Base-by-base conservation (phyloP, 2,888 invertebrate species). In the Drosophila mulleri region DNA sequence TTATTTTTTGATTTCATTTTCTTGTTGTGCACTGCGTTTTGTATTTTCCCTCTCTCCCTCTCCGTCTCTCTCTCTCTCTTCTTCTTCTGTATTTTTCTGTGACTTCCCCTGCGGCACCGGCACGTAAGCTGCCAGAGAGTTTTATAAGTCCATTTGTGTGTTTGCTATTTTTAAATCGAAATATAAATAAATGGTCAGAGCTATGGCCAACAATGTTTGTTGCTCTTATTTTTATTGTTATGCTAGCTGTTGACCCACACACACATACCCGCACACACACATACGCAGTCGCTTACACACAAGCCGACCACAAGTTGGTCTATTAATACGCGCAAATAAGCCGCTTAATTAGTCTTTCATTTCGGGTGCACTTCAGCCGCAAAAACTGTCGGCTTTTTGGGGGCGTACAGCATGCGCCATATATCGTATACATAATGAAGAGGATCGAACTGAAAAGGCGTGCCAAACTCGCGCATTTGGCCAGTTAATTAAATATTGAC, bases 261-360 rank as follows among this genome's bases (percentile, higher is more conserved):
- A 57, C 68, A 53, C 58, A 20, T 53, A 50, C 53, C 53, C 56
- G 58, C 57, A 54, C 54, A 39, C 23, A 42, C 52, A 57, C n/a
- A 26, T 7, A 39, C 5, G 14, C 23, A 23, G 6, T 16, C 26
- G 41, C 26, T 14, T 35, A 48, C 58, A 65, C 72, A 56, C 52
- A 75, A 59, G 50, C 37, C 69, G 74, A 90, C 84, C 84, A 72
- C 84, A 83, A 85, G 82, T 81, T 67, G 84, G 84, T 90, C 84
- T 88, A 85, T 85, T 85, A 84, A 84, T 89, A 73, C 82, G 88
- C 88, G 85, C 82, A 89, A 84, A 84, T 84, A 85, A 85, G 84
- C 84, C 89, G 90, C 84, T 85, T 85, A 85, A 85, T 85, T 85
- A 85, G 90, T 89, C 84, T 89, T 90, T 71, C 90, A 85, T 90